Conservation (phyloP, 2,113 vertebrate genomes). For the Gadus macrocephalus region DNA sequence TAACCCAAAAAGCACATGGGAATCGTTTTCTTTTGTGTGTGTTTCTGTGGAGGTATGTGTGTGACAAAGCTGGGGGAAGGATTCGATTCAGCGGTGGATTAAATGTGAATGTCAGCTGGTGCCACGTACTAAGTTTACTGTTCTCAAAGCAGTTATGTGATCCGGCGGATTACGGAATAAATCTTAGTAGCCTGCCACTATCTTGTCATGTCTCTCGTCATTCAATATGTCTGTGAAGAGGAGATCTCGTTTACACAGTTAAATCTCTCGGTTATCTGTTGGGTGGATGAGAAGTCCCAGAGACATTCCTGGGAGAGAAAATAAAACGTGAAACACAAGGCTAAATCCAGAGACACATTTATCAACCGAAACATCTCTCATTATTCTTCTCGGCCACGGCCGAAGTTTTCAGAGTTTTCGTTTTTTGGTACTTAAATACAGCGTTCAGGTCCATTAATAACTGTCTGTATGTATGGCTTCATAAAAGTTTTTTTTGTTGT, state of each 20-base stretch:
- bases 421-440: constrained; percentile 39
- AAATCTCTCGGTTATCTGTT: constrained; percentile 50
- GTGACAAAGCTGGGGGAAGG: constrained; percentile 45
- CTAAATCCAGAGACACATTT: constrained; percentile 37
- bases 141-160: constrained; percentile 67
- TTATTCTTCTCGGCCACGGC: constrained; percentile 25
- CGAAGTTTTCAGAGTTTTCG: constrained; percentile 47
- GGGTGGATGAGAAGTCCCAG: constrained; percentile 52
- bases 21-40: constrained; percentile 21
- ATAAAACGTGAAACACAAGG: constrained; percentile 42
- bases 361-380: constrained; percentile 53
- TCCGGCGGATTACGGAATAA: constrained; percentile 67
- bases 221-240: constrained; percentile 64
- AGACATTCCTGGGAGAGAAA: constrained; percentile 34
- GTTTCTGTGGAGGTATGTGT: constrained; percentile 26
- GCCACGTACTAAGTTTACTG: constrained; percentile 64
- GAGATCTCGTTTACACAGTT: constrained; percentile 61
- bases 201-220: constrained; percentile 66
- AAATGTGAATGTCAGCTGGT: constrained; percentile 62
- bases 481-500: too few relatives aligned
- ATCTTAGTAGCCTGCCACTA: constrained; percentile 66
- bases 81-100: constrained; percentile 56
- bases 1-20: constrained; percentile 25
- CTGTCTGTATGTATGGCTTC: neutral
- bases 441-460: constrained; percentile 37